phyloP scores from a whole-genome alignment of 2,888 invertebrate genomes.

The Craniophora ligustri region DNA sequence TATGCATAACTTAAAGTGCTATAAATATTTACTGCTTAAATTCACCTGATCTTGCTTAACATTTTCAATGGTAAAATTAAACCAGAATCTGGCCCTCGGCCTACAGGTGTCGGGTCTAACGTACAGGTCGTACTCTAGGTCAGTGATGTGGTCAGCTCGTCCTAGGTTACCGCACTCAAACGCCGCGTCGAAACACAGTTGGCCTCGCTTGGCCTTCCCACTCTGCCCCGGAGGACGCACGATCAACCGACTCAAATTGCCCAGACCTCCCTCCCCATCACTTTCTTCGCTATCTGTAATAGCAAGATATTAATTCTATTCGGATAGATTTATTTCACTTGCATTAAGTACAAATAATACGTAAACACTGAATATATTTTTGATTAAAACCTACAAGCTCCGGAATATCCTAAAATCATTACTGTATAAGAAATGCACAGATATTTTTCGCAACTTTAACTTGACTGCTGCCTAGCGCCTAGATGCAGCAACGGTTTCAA shows the following conservation, averaged over 20 bases:
- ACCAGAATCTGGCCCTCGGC: constrained; percentile 97
- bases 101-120: constrained; percentile 98
- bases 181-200: constrained; percentile 98
- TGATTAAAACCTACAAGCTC: constrained; percentile 28
- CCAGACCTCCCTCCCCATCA: constrained; percentile 97
- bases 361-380: neutral
- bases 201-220: constrained; percentile 98
- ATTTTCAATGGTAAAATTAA: constrained; percentile 99
- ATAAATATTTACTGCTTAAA: constrained; percentile 17
- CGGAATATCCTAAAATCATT: constrained; percentile 34
- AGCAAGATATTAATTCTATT: constrained; percentile 1
- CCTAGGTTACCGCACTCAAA: constrained; percentile 99
- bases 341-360: neutral
- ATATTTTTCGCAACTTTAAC: constrained; percentile 5
- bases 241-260: constrained; percentile 96
- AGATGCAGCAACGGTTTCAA: constrained; percentile 21
- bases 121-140: constrained; percentile 98
- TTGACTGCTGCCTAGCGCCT: constrained; percentile 1
- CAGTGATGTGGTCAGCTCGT: constrained; percentile 97
- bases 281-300: constrained; percentile 95
- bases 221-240: constrained; percentile 97
- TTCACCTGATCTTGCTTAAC: constrained; percentile 96
- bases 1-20: too few relatives aligned
- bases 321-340: neutral
- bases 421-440: constrained; percentile 3